Conservation (phyloP, 1,140 invertebrate species). For the Brachionus koreanus region DNA sequence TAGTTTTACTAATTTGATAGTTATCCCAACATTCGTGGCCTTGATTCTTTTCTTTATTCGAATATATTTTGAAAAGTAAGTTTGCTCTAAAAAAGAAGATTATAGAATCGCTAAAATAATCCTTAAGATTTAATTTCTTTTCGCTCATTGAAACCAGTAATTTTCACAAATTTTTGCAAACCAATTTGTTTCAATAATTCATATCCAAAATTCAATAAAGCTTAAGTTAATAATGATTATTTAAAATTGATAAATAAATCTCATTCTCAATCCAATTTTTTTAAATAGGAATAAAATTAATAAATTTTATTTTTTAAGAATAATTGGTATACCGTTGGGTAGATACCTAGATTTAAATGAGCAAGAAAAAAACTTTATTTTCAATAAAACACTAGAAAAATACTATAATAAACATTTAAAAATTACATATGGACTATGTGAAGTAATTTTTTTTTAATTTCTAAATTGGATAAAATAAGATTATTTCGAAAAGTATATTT, state of each 20-base stretch:
- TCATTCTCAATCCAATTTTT: too few relatives aligned
- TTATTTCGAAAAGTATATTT: background rate
- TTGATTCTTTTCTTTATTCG: background rate
- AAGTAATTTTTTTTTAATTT: background rate
- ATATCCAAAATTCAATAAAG: too few relatives aligned
- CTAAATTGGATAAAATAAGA: background rate
- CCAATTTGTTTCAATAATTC: too few relatives aligned
- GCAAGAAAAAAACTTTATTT: background rate
- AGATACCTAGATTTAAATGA: background rate
- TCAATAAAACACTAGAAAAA: background rate
- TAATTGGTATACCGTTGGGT: slow-evolving; percentile 19
- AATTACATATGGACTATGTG: background rate
- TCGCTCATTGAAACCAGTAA: too few relatives aligned
- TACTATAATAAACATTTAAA: background rate
- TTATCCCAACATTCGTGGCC: background rate
- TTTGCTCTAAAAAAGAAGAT: too few relatives aligned
- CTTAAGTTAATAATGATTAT: too few relatives aligned
- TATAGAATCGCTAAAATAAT: too few relatives aligned
- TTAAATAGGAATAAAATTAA: too few relatives aligned
- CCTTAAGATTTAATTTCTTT: background rate
- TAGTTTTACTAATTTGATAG: background rate
- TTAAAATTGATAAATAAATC: too few relatives aligned
- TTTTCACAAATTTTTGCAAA: too few relatives aligned
- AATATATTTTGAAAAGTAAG: slow-evolving; percentile 32
- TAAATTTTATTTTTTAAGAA: background rate